Evolutionary conservation across 2,113 vertebrate species (phyloP).

Genomic region (Cololabis saira): DNA sequence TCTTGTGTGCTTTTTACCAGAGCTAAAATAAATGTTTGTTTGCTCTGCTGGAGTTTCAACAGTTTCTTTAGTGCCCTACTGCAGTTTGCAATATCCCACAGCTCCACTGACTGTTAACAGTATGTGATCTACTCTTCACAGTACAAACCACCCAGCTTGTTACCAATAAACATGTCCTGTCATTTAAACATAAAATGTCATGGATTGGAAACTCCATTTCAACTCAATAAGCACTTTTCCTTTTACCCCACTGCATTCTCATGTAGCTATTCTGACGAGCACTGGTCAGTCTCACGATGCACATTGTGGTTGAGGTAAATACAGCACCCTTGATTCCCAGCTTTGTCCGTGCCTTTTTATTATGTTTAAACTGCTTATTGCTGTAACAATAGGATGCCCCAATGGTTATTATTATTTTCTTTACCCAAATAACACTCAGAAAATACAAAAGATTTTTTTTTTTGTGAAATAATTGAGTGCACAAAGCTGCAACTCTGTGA

Average conservation of each 20-base stretch:
- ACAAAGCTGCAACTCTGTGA: too few relatives aligned
- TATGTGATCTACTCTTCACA: constrained; percentile 46
- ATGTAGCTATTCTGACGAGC: constrained; percentile 4
- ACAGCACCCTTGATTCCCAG: neutral
- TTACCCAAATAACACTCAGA: too few relatives aligned
- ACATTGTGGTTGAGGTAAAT: neutral
- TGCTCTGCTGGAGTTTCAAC: constrained; percentile 55
- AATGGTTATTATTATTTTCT: too few relatives aligned
- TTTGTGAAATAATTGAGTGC: too few relatives aligned
- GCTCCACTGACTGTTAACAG: constrained; percentile 49
- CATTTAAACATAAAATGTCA: constrained; percentile 42
- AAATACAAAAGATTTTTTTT: too few relatives aligned
- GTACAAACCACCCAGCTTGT: constrained; percentile 21
- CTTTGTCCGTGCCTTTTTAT: neutral
- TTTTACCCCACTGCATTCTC: constrained; percentile 4
- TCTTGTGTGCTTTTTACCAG: constrained; percentile 9
- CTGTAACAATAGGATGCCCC: neutral
- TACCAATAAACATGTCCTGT: constrained; percentile 27
- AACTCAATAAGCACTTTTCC: neutral
- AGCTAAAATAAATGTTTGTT: constrained; percentile 42
- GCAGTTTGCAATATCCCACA: constrained; percentile 40
- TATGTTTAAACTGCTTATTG: neutral
- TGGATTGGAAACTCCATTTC: constrained; percentile 16
- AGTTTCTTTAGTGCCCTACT: constrained; percentile 32
- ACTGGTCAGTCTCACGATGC: neutral